Evolutionary conservation across 2,113 vertebrate species (phyloP).

Genomic region (Muntiacus reevesi): DNA sequence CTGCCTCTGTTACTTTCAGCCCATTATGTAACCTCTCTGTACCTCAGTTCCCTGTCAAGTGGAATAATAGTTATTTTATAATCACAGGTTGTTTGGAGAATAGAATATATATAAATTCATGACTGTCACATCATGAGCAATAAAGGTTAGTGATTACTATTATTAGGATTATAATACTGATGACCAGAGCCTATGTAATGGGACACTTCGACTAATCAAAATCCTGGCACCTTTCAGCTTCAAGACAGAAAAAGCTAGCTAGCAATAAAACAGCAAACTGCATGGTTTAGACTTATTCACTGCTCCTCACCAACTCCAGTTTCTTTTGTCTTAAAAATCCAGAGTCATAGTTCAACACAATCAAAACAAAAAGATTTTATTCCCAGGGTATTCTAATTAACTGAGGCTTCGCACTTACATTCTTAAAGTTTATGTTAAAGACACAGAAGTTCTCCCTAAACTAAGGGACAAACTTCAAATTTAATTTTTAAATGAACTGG

Average conservation of each 20-base stretch:
- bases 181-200: not conserved
- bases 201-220: not conserved
- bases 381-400: not conserved
- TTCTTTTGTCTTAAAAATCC: not conserved
- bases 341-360: not conserved
- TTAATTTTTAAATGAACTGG: not conserved
- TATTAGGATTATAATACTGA: not conserved
- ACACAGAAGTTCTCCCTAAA: not conserved
- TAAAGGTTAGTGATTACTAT: not conserved
- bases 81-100: not conserved
- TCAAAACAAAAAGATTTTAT: not conserved
- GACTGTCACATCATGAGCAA: not conserved
- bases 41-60: not conserved
- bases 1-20: not conserved
- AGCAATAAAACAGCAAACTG: not conserved
- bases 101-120: not conserved
- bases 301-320: not conserved
- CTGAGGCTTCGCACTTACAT: not conserved
- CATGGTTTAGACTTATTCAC: not conserved
- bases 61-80: not conserved
- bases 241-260: not conserved
- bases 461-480: not conserved
- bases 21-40: not conserved
- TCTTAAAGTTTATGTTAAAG: not conserved
- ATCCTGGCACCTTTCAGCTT: not conserved